Percentiles rank a stretch among this genome's conserved stretches.
Evolutionary conservation across 2,113 vertebrate genomes (phyloP).

Genomic region (Myotis davidii): DNA sequence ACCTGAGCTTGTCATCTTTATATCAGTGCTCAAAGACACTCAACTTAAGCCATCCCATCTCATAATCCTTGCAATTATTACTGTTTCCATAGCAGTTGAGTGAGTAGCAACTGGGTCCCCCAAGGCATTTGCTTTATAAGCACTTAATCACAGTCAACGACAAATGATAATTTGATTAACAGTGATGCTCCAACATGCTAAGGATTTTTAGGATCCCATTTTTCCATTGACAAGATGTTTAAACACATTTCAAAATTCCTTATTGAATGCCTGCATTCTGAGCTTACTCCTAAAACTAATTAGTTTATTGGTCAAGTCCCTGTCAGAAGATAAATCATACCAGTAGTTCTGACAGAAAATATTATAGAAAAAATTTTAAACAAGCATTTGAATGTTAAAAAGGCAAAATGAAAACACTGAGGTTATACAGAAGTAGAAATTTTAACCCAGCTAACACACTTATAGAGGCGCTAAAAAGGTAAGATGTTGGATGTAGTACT

Average conservation of each 20-base stretch:
- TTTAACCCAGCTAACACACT: not conserved
- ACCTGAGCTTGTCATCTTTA: not conserved
- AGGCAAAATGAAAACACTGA: not conserved
- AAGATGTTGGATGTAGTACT: not conserved
- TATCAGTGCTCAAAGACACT: not conserved
- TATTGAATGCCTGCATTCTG: not conserved
- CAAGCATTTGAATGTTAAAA: not conserved
- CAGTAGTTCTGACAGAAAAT: not conserved
- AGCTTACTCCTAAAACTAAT: not conserved
- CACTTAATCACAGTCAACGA: not conserved
- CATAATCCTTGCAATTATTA: constrained; percentile 18
- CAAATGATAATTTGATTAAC: constrained; percentile 39
- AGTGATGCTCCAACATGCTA: not conserved
- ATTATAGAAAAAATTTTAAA: not conserved
- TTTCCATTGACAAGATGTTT: not conserved
- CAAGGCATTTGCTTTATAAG: not conserved
- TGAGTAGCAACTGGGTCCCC: not conserved
- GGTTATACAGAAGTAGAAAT: not conserved
- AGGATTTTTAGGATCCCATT: not conserved
- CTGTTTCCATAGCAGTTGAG: not conserved
- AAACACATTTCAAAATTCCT: not conserved
- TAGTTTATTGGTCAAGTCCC: not conserved
- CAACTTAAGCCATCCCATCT: not conserved
- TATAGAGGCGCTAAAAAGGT: not conserved
- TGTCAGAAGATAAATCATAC: not conserved